Evolutionary conservation across 2,797 vertebrate genomes (phyloP), one percentile per base, ranked within the genome.

Genomic region (Myotis findleyi): DNA sequence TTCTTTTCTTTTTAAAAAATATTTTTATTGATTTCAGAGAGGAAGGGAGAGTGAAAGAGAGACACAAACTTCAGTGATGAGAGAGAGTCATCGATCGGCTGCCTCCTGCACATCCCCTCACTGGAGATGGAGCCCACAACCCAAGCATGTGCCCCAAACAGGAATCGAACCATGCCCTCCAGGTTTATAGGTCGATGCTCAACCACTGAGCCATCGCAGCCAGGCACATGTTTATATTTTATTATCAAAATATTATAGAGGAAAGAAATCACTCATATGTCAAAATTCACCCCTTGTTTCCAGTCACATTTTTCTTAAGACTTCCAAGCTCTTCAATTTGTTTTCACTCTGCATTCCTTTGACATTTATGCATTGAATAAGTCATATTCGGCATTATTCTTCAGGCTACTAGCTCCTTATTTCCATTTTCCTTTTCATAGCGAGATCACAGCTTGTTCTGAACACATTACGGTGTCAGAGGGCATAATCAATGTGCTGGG

Each of bases 381-480:
- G 18, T 57, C n/a, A 16, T 55, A 47, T 87, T 96, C 76, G 71
- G 4, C 27, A 13, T 53, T 76, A 4, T 49, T 91, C 27, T 79
- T 87, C 38, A 8, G n/a, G 59, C 55, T 82, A 6, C 2, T 57
- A 9, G 2, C 51, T 95, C 81, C 77, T 92, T 59, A 76, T 90
- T 92, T 92, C 51, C 17, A 49, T 44, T 90, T 93, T 89, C 66
- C 44, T 84, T 86, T 89, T 81, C 33, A 72, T 41, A 53, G 30
- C 18, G 47, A 68, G 51, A 59, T 1, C 53, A 36, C 2, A 51
- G 80, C 7, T 77, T 66, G 51, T n/a, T 89, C 18, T 89, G 33
- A 84, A 57, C 59, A 53, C 8, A 33, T 18, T 36, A 27, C 6
- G 7, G 38, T 93, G 77, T 92, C 59, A 69, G 21, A 79, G 41